Percentiles rank a stretch among this genome's conserved stretches.
These are phyloP conservation scores for Lamellibrachia luymesi DNA, from an alignment of 1,140 invertebrate genomes.

Conservation along the genomic window DNA sequence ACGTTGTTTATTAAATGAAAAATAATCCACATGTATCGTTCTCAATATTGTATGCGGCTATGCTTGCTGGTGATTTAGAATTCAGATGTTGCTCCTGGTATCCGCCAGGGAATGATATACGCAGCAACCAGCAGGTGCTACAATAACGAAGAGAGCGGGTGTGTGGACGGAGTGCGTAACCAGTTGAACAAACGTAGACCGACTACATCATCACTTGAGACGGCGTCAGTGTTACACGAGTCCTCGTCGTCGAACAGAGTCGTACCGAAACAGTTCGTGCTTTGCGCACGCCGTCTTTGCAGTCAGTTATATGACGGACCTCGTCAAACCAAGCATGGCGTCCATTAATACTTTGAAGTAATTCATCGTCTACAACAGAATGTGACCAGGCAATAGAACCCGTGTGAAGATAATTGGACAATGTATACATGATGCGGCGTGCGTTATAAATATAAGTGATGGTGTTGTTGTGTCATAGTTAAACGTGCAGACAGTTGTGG, in stretches of 20 bases:
- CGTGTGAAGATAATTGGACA: background rate
- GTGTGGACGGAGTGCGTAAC: background rate
- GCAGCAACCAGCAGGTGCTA: background rate
- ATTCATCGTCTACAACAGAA: conserved; percentile 24
- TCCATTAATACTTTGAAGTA: conserved; percentile 26
- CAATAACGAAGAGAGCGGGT: background rate
- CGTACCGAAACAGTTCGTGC: background rate
- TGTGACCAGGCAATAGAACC: background rate
- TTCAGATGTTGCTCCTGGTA: background rate
- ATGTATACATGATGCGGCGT: background rate
- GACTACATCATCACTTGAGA: background rate
- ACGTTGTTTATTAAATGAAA: background rate
- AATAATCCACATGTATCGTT: background rate
- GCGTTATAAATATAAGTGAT: background rate
- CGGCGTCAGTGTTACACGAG: background rate
- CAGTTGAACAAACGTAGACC: background rate
- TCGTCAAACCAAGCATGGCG: conserved; percentile 21
- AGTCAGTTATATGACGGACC: conserved; percentile 21
- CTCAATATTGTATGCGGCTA: background rate
- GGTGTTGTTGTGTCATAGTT: background rate
- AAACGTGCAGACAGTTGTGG: too few relatives aligned
- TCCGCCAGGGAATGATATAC: background rate
- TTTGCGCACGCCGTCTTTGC: background rate
- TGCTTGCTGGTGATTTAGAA: background rate
- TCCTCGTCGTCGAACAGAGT: background rate